phyloP scores from a whole-genome alignment of 2,797 vertebrate genomes.

The Trachurus trachurus region DNA sequence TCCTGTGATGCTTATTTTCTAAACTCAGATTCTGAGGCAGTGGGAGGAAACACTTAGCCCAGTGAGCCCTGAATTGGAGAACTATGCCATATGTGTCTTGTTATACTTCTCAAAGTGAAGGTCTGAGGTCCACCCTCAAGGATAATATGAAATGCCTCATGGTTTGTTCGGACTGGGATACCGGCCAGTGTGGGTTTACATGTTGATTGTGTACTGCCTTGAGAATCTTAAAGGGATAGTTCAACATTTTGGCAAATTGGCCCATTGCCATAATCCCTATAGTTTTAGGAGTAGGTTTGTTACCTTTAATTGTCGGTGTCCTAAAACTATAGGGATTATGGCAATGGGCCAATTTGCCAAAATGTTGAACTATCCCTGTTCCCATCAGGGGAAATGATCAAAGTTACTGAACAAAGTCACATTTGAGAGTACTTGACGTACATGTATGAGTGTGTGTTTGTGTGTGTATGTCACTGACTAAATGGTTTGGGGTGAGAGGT shows the following conservation, averaged over 20 bases:
- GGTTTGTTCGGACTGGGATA: neutral
- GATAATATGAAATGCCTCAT: neutral
- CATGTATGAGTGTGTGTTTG: neutral
- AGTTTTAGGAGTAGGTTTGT: too few species aligned
- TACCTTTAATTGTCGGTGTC: too few species aligned
- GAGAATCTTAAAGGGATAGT: neutral
- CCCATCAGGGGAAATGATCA: conserved; percentile 3
- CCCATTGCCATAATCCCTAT: too few species aligned
- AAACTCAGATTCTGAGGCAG: conserved; percentile 1
- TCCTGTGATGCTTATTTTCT: neutral
- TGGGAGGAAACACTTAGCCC: conserved; percentile 2
- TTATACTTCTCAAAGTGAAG: neutral
- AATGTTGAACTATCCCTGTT: neutral
- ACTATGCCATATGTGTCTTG: too few species aligned
- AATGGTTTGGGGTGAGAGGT: conserved; percentile 16
- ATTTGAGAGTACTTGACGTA: conserved; percentile 6
- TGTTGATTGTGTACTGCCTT: neutral
- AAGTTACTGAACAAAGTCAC: neutral
- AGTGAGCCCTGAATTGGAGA: neutral
- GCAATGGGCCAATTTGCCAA: too few species aligned
- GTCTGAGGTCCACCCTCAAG: neutral
- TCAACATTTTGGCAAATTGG: too few species aligned
- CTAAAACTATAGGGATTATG: too few species aligned
- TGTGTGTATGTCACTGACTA: neutral
- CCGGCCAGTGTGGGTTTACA: neutral